Conservation (phyloP, 2,797 vertebrate species). For the Hydrophis major region DNA sequence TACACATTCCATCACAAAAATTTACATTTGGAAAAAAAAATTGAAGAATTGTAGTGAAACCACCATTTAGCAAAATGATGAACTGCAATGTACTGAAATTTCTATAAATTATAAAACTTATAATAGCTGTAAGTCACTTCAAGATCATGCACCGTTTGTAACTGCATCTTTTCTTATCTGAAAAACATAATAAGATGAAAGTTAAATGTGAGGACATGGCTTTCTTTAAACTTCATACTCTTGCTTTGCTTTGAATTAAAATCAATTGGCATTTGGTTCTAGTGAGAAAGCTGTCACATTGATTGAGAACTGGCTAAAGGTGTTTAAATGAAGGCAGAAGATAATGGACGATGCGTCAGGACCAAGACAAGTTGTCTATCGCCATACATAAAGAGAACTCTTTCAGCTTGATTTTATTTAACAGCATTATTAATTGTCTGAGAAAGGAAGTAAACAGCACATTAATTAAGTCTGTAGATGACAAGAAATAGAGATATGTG, state of each 20-base stretch:
- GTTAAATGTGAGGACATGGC: background rate
- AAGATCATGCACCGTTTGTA: background rate
- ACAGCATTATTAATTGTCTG: slow-evolving; percentile 39
- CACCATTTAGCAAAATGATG: background rate
- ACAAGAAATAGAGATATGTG: slow-evolving; percentile 41
- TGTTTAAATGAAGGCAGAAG: slow-evolving; percentile 37
- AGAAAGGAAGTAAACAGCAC: slow-evolving; percentile 41
- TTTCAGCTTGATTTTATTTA: slow-evolving; percentile 30
- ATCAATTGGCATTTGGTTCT: slow-evolving; percentile 12
- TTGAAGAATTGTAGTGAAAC: background rate
- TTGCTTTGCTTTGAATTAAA: slow-evolving; percentile 44
- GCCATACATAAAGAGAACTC: slow-evolving; percentile 3
- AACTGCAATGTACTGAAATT: background rate
- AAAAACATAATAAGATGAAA: background rate
- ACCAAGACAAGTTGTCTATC: slow-evolving; percentile 9
- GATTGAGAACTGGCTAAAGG: slow-evolving; percentile 45
- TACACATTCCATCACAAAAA: background rate
- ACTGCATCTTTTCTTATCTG: background rate
- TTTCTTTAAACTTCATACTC: slow-evolving; percentile 47
- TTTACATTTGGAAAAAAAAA: background rate
- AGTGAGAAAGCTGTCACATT: background rate
- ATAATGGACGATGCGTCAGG: slow-evolving; percentile 44
- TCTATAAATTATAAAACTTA: background rate
- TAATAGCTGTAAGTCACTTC: background rate
- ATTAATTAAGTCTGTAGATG: slow-evolving; percentile 40